phyloP scores from a whole-genome alignment of 2,797 vertebrate genomes.

The Carapus acus region DNA sequence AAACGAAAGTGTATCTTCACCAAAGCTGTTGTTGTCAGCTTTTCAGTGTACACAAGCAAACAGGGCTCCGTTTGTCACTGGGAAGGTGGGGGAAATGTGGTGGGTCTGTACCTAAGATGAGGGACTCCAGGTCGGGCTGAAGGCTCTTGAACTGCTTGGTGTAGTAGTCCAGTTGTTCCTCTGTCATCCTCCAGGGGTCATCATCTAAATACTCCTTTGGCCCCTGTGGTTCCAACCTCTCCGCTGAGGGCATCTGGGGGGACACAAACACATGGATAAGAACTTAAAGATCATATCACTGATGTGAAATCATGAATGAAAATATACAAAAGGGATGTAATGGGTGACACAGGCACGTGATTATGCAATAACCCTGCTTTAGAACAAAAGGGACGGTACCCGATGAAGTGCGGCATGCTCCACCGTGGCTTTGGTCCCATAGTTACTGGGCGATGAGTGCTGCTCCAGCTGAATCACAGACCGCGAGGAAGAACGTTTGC shows the following conservation, averaged over 20 bases:
- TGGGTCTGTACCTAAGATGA: constrained; percentile 80
- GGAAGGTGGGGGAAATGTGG: too few species aligned
- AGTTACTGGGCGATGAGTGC: constrained; percentile 71
- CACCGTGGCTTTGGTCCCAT: constrained; percentile 68
- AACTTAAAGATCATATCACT: neutral
- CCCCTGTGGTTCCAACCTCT: constrained; percentile 74
- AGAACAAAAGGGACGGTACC: constrained; percentile 62
- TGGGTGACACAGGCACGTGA: neutral
- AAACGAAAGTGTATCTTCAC: too few species aligned
- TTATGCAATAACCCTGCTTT: neutral
- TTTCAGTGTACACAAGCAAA: neutral
- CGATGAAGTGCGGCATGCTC: constrained; percentile 68
- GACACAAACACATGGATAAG: neutral
- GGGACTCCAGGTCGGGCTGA: constrained; percentile 84
- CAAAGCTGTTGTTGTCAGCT: too few species aligned
- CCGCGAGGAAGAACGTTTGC: constrained; percentile 45
- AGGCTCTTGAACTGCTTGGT: constrained; percentile 88
- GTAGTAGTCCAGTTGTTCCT: constrained; percentile 94
- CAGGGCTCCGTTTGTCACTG: neutral
- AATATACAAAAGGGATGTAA: neutral
- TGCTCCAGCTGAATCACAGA: constrained; percentile 68
- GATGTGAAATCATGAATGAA: neutral
- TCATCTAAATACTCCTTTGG: constrained; percentile 68
- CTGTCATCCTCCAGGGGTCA: constrained; percentile 95
- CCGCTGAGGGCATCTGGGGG: constrained; percentile 74